Conservation (phyloP, 2,888 invertebrate species). For the Spilosoma lubricipeda region DNA sequence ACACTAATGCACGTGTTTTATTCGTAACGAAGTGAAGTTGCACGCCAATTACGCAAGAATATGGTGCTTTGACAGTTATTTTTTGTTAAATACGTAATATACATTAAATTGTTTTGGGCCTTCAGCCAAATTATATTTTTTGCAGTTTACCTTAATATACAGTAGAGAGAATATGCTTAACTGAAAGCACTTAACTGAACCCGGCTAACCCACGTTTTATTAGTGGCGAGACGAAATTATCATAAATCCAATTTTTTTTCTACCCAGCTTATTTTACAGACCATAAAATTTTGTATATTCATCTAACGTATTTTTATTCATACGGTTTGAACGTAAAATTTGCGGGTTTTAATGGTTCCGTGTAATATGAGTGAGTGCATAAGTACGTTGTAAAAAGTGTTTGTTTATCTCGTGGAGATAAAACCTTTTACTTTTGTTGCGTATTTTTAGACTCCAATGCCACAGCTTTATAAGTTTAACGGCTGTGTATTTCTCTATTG, state of each 20-base stretch:
- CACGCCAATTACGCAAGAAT: background rate
- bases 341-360: slow-evolving; percentile 48
- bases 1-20: background rate
- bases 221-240: slow-evolving; percentile 48
- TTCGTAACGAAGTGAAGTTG: background rate
- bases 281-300: slow-evolving; percentile 57
- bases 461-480: background rate
- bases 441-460: background rate
- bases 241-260: slow-evolving; percentile 52
- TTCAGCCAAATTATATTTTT: background rate
- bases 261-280: slow-evolving; percentile 51
- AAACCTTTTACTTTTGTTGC: slow-evolving; percentile 7
- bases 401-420: slow-evolving; percentile 31
- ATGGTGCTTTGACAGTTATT: background rate
- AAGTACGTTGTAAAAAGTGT: slow-evolving; percentile 40
- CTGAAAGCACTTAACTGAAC: slow-evolving; percentile 18
- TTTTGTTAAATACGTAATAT: background rate
- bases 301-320: slow-evolving; percentile 55
- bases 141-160: slow-evolving; percentile 3
- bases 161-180: slow-evolving; percentile 11
- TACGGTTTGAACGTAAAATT: slow-evolving; percentile 51
- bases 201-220: slow-evolving; percentile 44
- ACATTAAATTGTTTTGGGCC: background rate
- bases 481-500: background rate
- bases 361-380: slow-evolving; percentile 35